phyloP scores from a whole-genome alignment of 2,113 vertebrate genomes.

The Cyprinus carpio region DNA sequence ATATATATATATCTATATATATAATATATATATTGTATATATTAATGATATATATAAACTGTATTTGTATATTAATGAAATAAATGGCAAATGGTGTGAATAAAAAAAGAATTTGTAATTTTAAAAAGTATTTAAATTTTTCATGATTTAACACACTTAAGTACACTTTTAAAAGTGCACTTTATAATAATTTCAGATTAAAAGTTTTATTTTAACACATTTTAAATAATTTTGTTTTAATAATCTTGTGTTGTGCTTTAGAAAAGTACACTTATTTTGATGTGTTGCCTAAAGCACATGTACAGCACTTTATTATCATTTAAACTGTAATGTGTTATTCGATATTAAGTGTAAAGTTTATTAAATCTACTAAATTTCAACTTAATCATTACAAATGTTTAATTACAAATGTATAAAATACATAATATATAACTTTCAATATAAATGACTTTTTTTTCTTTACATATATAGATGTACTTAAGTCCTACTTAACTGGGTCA shows the following conservation, averaged over 20 bases:
- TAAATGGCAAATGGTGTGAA: no score
- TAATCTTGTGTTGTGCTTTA: not conserved
- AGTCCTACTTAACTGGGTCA: not conserved
- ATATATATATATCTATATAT: no score
- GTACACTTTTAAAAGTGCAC: not conserved
- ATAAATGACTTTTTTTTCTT: not conserved
- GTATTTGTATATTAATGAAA: not conserved
- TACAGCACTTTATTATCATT: not conserved
- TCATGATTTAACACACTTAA: not conserved
- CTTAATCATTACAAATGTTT: not conserved
- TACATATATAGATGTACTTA: not conserved
- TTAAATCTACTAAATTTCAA: not conserved
- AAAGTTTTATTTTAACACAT: not conserved
- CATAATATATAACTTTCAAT: not conserved
- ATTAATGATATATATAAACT: no score
- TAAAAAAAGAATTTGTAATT: no score
- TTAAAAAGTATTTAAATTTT: no score
- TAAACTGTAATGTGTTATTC: not conserved
- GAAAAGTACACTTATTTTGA: not conserved
- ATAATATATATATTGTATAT: no score
- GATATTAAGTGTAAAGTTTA: no score
- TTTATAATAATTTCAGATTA: not conserved
- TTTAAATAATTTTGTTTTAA: not conserved
- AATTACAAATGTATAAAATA: not conserved
- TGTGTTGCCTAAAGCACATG: not conserved